Base-by-base conservation (phyloP, 2,888 invertebrate genomes). In the Volucella zonaria region DNA sequence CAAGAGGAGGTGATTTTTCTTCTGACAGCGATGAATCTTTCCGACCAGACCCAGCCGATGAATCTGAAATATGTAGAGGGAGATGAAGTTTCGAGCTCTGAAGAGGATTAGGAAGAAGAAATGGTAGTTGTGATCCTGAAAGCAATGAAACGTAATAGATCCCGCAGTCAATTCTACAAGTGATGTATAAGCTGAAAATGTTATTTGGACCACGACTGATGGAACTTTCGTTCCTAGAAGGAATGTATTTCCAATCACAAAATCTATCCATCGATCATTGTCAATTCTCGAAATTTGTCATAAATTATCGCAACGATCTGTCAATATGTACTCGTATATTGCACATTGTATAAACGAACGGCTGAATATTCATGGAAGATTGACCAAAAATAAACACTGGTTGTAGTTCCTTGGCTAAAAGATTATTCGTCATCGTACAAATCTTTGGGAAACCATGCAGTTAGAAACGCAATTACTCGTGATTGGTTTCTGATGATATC, bases 11-110 rank as follows among this genome's bases (percentile, higher is more conserved):
- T 8, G 51, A 51, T 23, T 62, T 49, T 62, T 62, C 23, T 62
- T 14, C 15, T n/a, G 42, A 42, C 3, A 52, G 66, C 10, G 42
- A 66, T 52, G 23, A 40, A 23, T 42, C 18, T 43, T 67, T 67
- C 40, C 67, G 52, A 54, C 67, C 54, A 67, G 31, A 52, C 2
- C 52, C 42, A 66, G 52, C 23, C n/a, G 54, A 67, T 54, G 54
- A 67, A 45, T 67, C 42, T 67, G 67, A 54, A 54, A 42, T 42
- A n/a, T n/a, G n/a, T n/a, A 67, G 54, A 54, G 9, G 67, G 12
- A 18, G 23, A 45, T 0, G n/a, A 54, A 31, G 14, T 45, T 43
- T 66, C 43, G 10, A 18, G 9, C n/a, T 66, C 18, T 66, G 66
- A 52, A 66, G 66, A 43, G 66, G 52, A 52, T 66, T 52, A n/a